A percentile compares a stretch with the other conserved stretches of the same genome.
Evolutionary conservation across 2,888 invertebrate genomes (phyloP).

Genomic region (Uropetala carovei): DNA sequence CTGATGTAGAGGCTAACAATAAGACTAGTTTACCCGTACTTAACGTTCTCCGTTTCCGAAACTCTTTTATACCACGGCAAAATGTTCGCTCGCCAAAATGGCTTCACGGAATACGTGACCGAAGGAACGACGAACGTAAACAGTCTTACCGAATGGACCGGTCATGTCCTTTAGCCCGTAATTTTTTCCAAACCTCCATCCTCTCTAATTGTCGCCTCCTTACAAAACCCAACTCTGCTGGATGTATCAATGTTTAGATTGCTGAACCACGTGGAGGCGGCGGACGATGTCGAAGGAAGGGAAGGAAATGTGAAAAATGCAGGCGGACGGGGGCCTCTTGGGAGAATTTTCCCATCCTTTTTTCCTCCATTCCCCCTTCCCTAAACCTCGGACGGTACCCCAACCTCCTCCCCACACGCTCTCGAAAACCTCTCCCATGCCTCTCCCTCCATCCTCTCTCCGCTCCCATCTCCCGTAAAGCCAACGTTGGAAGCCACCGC

Average conservation of each 20-base stretch:
- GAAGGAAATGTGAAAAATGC: background rate
- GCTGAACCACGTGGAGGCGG: background rate
- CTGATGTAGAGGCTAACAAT: too few relatives aligned
- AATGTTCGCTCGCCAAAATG: background rate
- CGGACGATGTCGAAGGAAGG: background rate
- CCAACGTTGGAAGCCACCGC: conserved; percentile 18
- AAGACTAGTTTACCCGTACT: too few relatives aligned
- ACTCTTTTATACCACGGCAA: background rate
- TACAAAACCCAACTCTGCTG: background rate
- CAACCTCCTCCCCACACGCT: background rate
- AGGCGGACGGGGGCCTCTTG: background rate
- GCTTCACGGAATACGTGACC: background rate
- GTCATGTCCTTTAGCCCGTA: background rate
- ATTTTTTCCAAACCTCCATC: background rate
- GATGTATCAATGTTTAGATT: background rate
- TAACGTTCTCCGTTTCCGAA: background rate
- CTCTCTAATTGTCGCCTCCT: background rate
- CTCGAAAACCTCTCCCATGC: background rate
- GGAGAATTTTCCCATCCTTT: background rate
- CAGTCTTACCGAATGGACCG: background rate
- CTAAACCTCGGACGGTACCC: background rate
- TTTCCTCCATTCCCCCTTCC: background rate
- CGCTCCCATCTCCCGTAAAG: conserved; percentile 23
- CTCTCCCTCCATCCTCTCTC: background rate
- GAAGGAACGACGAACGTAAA: background rate